Conservation (phyloP, 1,140 invertebrate species). For the Hyposmocoma kahamanoa region DNA sequence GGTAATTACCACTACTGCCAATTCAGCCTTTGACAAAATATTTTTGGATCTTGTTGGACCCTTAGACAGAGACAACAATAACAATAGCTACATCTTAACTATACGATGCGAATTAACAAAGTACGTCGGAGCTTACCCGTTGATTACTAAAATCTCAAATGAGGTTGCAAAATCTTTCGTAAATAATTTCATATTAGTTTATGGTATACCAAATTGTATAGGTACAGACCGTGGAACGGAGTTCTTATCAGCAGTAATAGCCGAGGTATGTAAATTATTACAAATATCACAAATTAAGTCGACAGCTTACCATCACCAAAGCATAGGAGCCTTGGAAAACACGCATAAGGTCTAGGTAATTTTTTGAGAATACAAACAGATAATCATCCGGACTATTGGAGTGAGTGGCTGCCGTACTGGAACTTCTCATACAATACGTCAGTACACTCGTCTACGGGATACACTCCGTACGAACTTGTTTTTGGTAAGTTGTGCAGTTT, state of each 20-base stretch:
- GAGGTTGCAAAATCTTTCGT: slow-evolving; percentile 16
- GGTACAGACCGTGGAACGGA: slow-evolving; percentile 1
- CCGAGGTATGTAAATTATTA: not conserved
- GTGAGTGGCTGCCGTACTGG: not conserved
- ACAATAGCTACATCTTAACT: not conserved
- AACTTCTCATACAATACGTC: not conserved
- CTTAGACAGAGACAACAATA: not conserved
- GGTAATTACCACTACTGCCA: not conserved
- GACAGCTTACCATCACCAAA: not conserved
- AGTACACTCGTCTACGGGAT: not conserved
- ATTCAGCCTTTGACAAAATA: slow-evolving; percentile 1
- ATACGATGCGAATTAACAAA: slow-evolving; percentile 15
- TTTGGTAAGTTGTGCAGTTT: slow-evolving; percentile 1
- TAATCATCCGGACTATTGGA: not conserved
- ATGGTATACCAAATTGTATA: slow-evolving; percentile 3
- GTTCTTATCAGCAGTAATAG: not conserved
- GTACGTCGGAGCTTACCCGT: slow-evolving; percentile 17
- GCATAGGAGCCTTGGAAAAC: slow-evolving; percentile 1
- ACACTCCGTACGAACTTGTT: slow-evolving; percentile 4
- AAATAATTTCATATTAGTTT: slow-evolving; percentile 7
- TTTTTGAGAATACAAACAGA: not conserved
- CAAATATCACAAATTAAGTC: not conserved
- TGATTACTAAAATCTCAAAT: slow-evolving; percentile 12
- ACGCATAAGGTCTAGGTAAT: not conserved
- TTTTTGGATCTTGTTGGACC: slow-evolving; percentile 3